These are phyloP conservation scores for Siniperca undulata DNA, from an alignment of 2,797 vertebrate genomes.

Conservation along the genomic window DNA sequence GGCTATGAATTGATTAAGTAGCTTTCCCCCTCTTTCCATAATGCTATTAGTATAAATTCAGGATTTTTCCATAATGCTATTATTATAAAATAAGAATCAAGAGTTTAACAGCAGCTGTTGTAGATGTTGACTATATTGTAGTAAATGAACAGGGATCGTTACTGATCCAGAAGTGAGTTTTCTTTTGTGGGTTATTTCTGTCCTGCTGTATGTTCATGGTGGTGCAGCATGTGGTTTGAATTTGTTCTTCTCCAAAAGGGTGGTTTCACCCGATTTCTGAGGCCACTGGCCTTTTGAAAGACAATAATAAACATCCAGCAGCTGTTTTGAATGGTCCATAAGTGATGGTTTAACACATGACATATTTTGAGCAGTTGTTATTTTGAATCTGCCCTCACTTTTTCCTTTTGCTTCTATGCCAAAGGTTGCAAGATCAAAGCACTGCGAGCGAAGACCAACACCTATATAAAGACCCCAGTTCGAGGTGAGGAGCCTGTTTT, in stretches of 20 bases:
- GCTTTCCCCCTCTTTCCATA: not conserved
- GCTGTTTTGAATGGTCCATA: constrained; percentile 46
- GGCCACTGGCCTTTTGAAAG: constrained; percentile 34
- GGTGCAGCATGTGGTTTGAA: constrained; percentile 78
- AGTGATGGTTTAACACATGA: constrained; percentile 29
- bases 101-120: not conserved
- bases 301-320: constrained; percentile 55
- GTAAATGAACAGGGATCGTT: constrained; percentile 34
- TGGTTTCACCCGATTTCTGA: constrained; percentile 50
- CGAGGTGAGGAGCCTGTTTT: constrained; percentile 98
- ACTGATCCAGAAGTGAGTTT: constrained; percentile 43
- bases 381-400: constrained; percentile 33
- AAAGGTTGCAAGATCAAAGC: constrained; percentile 99
- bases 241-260: constrained; percentile 64
- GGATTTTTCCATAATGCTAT: not conserved
- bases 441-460: constrained; percentile 97
- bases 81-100: not conserved
- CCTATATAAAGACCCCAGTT: constrained; percentile 98
- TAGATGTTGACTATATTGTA: not conserved
- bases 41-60: not conserved
- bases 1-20: constrained; percentile 15
- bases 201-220: constrained; percentile 59
- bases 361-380: constrained; percentile 17
- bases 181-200: constrained; percentile 71
- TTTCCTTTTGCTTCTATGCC: constrained; percentile 26